phyloP scores from a whole-genome alignment of 2,888 invertebrate genomes.

The Biston stratarius region DNA sequence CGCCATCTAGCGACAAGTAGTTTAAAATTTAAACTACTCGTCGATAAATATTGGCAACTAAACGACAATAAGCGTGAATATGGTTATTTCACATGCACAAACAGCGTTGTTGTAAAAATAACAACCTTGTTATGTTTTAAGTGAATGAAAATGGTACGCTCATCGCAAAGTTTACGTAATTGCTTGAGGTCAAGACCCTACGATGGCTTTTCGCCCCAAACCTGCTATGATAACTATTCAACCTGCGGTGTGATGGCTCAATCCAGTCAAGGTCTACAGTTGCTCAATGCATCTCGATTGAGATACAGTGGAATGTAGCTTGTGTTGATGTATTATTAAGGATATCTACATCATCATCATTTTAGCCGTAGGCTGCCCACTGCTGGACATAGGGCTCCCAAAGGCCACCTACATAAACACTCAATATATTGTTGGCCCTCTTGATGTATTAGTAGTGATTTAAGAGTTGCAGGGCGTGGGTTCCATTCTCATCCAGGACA shows the following conservation, averaged over 20 bases:
- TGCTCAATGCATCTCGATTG: slow-evolving; percentile 35
- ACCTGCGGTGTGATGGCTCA: slow-evolving; percentile 39
- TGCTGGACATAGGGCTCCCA: no score
- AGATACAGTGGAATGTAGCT: slow-evolving; percentile 19
- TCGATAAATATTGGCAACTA: not conserved
- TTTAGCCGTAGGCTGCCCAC: no score
- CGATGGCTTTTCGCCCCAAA: slow-evolving; percentile 39
- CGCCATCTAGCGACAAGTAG: slow-evolving; percentile 31
- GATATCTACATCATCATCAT: no score
- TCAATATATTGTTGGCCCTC: no score
- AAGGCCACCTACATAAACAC: no score
- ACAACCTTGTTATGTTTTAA: not conserved
- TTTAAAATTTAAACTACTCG: not conserved
- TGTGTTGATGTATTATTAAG: not conserved
- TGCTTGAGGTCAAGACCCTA: slow-evolving; percentile 41
- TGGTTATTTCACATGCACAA: not conserved
- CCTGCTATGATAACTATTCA: slow-evolving; percentile 33
- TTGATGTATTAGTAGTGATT: no score
- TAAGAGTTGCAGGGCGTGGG: no score
- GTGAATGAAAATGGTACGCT: slow-evolving; percentile 1
- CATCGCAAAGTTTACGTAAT: slow-evolving; percentile 29
- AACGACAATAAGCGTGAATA: not conserved
- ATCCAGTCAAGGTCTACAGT: slow-evolving; percentile 38
- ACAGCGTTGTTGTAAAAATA: not conserved
- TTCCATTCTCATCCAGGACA: no score